phyloP scores from a whole-genome alignment of 2,113 vertebrate species.

The Dascyllus trimaculatus region DNA sequence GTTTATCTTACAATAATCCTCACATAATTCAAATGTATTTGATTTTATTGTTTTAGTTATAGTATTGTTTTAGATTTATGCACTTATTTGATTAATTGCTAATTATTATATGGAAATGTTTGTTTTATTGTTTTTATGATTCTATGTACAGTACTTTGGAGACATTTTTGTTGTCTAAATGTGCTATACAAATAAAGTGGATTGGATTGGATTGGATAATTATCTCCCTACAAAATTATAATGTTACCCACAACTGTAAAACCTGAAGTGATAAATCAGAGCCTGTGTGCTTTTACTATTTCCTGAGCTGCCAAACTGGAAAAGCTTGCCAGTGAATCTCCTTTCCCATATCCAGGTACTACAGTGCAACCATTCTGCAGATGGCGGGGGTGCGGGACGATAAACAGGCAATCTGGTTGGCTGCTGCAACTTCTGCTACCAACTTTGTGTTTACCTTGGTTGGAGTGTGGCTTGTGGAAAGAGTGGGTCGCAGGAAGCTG shows the following conservation, averaged over 20 bases:
- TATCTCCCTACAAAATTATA: neutral
- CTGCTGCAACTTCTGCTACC: conserved; percentile 92
- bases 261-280: neutral
- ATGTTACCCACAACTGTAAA: neutral
- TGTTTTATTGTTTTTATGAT: no score
- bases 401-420: conserved; percentile 94
- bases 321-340: no score
- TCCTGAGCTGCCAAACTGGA: neutral
- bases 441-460: conserved; percentile 96
- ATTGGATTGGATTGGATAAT: no score
- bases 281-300: neutral
- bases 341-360: conserved; percentile 87
- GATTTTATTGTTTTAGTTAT: no score
- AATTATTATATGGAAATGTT: no score
- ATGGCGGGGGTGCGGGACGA: conserved; percentile 96
- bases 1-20: neutral
- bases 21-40: no score
- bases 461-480: conserved; percentile 96
- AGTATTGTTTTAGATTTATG: no score
- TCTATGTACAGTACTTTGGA: no score
- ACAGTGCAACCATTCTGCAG: conserved; percentile 98
- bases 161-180: no score
- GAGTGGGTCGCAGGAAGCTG: conserved; percentile 93
- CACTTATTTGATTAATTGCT: no score
- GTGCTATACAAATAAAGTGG: no score